A percentile compares a stretch with the other conserved stretches of the same genome.
Evolutionary conservation across 1,140 invertebrate genomes (phyloP).

Genomic region (Camponotus vicinus): DNA sequence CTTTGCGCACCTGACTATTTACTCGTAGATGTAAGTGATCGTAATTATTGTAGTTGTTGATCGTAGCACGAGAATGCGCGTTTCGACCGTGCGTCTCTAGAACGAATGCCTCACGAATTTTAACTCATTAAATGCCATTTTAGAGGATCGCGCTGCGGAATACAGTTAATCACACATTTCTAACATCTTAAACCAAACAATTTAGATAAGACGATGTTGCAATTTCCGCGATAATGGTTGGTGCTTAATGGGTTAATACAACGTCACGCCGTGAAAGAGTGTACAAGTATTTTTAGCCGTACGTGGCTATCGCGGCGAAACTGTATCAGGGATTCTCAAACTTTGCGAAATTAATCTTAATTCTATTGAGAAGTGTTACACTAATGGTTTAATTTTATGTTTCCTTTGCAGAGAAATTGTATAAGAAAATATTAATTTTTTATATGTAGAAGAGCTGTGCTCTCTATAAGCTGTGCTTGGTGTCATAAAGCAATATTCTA

Average conservation of each 20-base stretch:
- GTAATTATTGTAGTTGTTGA: conserved; percentile 52
- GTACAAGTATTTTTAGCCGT: background rate
- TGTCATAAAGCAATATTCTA: background rate
- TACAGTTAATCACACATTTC: conserved; percentile 3
- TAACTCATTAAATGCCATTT: conserved; percentile 51
- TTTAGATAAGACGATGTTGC: background rate
- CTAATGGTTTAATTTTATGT: background rate
- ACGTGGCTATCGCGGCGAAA: background rate
- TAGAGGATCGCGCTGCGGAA: conserved; percentile 2
- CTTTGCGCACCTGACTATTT: conserved; percentile 60
- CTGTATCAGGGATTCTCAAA: conserved; percentile 47
- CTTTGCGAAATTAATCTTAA: background rate
- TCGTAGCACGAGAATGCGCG: conserved; percentile 41
- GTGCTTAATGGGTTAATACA: conserved; percentile 40
- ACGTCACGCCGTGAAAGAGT: background rate
- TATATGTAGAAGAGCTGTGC: background rate
- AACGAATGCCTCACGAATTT: conserved; percentile 27
- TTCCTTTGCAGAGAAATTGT: background rate
- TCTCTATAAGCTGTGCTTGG: background rate
- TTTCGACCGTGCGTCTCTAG: conserved; percentile 1
- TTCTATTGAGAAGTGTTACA: background rate
- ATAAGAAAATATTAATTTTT: conserved; percentile 2
- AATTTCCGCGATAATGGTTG: conserved; percentile 16
- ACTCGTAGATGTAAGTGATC: conserved; percentile 53
- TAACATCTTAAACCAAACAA: conserved; percentile 4